Evolutionary conservation across 2,113 vertebrate species (phyloP), one percentile per base, ranked within the genome.

Genomic region (Hippolais icterina): DNA sequence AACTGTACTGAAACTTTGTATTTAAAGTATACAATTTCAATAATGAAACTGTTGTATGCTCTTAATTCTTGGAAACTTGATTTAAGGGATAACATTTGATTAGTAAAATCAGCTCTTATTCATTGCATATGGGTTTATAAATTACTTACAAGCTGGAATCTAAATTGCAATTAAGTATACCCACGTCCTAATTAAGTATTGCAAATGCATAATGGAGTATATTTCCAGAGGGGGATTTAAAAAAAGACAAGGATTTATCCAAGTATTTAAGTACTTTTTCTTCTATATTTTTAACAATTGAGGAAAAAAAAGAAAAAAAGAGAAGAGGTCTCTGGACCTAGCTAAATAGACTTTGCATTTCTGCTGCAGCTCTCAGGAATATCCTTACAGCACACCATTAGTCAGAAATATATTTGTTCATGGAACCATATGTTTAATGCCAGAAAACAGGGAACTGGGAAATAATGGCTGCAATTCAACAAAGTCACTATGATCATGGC

Each of bases 401-500:
- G 5, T 27, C 35, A 49, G 15, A 91, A 76, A 76, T n/a, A 11
- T 27, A 42, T 52, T 80, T 76, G 27, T 39, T 71, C 12, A 15
- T 49, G 47, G 18, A 72, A 77, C 10, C 4, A 1, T 63, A 11
- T 28, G 35, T 74, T 72, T 65, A 88, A 56, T 46, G 19, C 8
- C 25, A 81, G 31, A 84, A 87, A 60, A 65, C 15, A 54, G 12
- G 24, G 28, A 75, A 64, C 28, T 71, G 25, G 17, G 35, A 72
- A 87, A 46, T 47, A 72, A 39, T 46, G 22, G 16, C 44, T 64
- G 5, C 0, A 0, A 33, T 91, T 77, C 29, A 54, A 10, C 8
- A 10, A 80, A 47, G 27, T 60, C 22, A 17, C 27, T 52, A 14
- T n/a, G 5, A 28, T 68, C 16, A n/a, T 0, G 0, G 17, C 33